These are phyloP conservation scores for Metallyticus violacea DNA, from an alignment of 2,888 invertebrate species.

Conservation along the genomic window DNA sequence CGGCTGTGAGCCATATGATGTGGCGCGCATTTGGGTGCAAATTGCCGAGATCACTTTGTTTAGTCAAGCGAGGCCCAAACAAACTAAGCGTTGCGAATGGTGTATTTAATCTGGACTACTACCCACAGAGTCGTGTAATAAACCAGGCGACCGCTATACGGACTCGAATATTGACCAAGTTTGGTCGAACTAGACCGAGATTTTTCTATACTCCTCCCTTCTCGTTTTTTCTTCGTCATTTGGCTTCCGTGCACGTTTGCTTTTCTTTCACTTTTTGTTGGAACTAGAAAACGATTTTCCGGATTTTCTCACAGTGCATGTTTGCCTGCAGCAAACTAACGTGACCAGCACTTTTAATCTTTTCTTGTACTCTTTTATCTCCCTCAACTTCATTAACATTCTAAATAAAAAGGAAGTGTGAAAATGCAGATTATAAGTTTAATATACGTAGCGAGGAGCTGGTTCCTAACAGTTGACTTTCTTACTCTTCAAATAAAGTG, in stretches of 20 bases:
- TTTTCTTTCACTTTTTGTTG: not conserved
- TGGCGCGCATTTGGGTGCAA: too few relatives aligned
- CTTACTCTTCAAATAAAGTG: not conserved
- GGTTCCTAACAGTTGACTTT: not conserved
- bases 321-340: not conserved
- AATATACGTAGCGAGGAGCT: not conserved
- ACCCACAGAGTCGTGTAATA: too few relatives aligned
- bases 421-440: not conserved
- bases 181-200: not conserved
- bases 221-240: not conserved
- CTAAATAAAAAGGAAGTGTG: not conserved
- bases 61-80: too few relatives aligned
- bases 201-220: not conserved
- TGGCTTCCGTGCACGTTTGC: not conserved
- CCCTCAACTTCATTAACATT: not conserved
- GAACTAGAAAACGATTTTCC: not conserved
- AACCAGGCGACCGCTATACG: too few relatives aligned
- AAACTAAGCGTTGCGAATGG: too few relatives aligned
- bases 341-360: not conserved
- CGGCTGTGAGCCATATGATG: too few relatives aligned
- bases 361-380: not conserved
- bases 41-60: too few relatives aligned
- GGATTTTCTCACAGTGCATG: not conserved
- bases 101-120: too few relatives aligned
- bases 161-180: not conserved